Base-by-base conservation (phyloP, 2,888 invertebrate species). In the Mechanitis mazaeus region DNA sequence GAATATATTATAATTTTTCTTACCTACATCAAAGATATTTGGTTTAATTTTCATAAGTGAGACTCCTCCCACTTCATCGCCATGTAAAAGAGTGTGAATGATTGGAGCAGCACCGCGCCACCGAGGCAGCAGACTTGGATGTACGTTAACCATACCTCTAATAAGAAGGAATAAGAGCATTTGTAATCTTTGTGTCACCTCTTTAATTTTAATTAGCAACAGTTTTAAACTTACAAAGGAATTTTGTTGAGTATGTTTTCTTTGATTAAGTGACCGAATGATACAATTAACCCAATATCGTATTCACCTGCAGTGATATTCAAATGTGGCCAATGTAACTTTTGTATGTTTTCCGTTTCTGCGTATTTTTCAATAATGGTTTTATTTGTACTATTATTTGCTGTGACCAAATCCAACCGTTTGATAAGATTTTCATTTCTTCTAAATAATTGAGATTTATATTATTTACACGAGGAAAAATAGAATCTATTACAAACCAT, bases 91-190 rank as follows among this genome's bases (percentile, higher is more conserved):
- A 0, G 97, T 93, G 83, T 97, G 93, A 59, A 95, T 93, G 56
- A 98, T 94, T 0, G 98, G 98, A 0, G 98, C 95, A 9, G 98
- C 97, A 5, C 98, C 98, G 70, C 98, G 91, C 97, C 97, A 98
- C 60, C 95, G 91, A 0, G 98, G 98, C 66, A 98, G 84, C 56
- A 98, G 81, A 84, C 98, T 98, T 0, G 95, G 97, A 83, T 98
- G 98, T 0, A 98, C 95, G 90, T 98, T 98, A 45, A 98, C 88
- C 91, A 98, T 96, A 35, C 98, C 98, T 73, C 95, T 96, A 78
- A 59, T 20, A 20, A 20, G 20, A 89, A 87, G 31, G 33, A 46
- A 12, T 31, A 31, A 12, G 9, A 50, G 9, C 28, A 50, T 7
- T 31, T 50, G 6, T 50, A 28, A 9, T 31, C 28, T 3, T 50